Conservation (phyloP, 2,888 invertebrate species). For the Hirtodrosophila trivittata region DNA sequence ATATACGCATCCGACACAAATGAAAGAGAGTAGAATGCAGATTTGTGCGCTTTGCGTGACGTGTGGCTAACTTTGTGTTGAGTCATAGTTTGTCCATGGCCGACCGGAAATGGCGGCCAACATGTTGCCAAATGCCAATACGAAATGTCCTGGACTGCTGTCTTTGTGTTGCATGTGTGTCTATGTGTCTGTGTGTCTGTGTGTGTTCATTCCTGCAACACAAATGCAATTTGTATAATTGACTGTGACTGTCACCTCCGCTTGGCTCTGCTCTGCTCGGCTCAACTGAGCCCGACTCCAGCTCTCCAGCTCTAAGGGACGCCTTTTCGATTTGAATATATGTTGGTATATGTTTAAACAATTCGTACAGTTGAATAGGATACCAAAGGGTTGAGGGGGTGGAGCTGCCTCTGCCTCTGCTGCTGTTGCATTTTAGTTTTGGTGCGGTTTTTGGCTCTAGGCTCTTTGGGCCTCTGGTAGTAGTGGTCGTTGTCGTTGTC, state of each 20-base stretch:
- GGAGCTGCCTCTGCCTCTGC: not conserved
- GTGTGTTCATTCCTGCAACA: constrained; percentile 20
- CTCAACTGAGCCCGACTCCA: constrained; percentile 3
- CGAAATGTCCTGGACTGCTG: constrained; percentile 21
- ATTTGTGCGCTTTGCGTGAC: constrained; percentile 44
- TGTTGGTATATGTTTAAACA: constrained; percentile 65
- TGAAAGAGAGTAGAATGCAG: constrained; percentile 32
- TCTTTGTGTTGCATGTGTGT: constrained; percentile 1
- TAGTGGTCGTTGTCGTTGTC: constrained; percentile 33
- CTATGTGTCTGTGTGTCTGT: not conserved
- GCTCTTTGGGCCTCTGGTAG: constrained; percentile 31
- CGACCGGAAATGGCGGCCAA: constrained; percentile 52
- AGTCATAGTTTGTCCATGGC: constrained; percentile 33
- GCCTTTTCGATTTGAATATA: constrained; percentile 50
- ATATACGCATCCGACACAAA: not conserved
- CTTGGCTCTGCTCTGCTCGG: constrained; percentile 19
- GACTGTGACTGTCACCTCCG: constrained; percentile 69
- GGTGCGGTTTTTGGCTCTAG: constrained; percentile 54
- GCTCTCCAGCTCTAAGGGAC: constrained; percentile 14
- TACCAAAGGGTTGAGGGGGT: not conserved
- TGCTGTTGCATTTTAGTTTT: constrained; percentile 59
- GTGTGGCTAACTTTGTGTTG: constrained; percentile 24
- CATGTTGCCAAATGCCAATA: constrained; percentile 64
- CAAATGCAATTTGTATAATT: constrained; percentile 80
- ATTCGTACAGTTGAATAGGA: constrained; percentile 49